A percentile compares a stretch with the other conserved stretches of the same genome.
phyloP scores from a whole-genome alignment of 2,113 vertebrate genomes.

The Calidris pygmaea region DNA sequence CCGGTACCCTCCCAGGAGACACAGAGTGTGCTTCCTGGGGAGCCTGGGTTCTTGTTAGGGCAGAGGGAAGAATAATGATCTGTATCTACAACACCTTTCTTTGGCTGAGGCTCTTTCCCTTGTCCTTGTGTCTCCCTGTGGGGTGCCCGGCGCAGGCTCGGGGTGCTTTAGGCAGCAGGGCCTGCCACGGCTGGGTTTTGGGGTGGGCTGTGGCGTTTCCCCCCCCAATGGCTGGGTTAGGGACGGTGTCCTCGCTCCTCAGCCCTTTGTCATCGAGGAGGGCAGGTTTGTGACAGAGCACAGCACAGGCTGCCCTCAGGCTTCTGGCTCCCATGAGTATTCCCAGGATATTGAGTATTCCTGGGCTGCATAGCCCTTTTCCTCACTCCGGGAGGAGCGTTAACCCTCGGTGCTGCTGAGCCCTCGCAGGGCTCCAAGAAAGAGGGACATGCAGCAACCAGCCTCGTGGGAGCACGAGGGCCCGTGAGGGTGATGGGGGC shows the following conservation, averaged over 20 bases:
- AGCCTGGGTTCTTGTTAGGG: neutral
- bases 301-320: neutral
- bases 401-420: neutral
- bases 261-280: fast-evolving
- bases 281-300: neutral
- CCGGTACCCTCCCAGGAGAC: neutral
- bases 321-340: neutral
- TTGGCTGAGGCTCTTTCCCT: neutral
- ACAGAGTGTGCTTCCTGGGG: fast-evolving
- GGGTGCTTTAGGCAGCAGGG: neutral
- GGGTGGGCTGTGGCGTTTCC: neutral
- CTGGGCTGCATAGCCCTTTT: neutral
- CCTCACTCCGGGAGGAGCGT: fast-evolving
- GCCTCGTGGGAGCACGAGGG: fast-evolving
- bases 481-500: fast-evolving
- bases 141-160: neutral
- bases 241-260: neutral
- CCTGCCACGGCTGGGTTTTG: neutral
- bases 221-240: fast-evolving
- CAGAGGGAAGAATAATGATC: neutral
- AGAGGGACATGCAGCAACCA: fast-evolving
- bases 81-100: fast-evolving
- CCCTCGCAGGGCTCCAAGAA: neutral
- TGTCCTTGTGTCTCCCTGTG: fast-evolving
- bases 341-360: neutral